phyloP scores from a whole-genome alignment of 2,113 vertebrate species.

The Anoura caudifer region DNA sequence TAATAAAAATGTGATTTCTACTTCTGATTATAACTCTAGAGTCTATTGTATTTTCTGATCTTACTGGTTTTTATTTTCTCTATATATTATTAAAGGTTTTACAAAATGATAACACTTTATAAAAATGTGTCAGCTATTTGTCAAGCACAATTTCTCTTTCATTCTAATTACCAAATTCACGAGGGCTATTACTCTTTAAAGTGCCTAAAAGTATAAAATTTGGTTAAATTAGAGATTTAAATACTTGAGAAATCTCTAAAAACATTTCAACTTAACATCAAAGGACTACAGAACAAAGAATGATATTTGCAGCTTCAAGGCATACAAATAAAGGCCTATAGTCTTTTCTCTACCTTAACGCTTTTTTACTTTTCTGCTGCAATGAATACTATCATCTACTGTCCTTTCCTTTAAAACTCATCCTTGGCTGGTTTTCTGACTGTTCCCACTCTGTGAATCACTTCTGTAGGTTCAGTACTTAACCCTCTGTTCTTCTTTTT shows the following conservation, averaged over 20 bases:
- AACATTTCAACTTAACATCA: conserved; percentile 18
- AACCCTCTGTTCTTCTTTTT: background rate
- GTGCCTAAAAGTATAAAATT: background rate
- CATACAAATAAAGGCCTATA: background rate
- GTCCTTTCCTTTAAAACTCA: background rate
- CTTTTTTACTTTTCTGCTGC: background rate
- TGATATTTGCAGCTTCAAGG: background rate
- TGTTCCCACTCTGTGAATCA: background rate
- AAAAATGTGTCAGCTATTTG: background rate
- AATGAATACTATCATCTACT: background rate
- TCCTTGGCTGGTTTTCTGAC: background rate
- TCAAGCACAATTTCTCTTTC: conserved; percentile 8
- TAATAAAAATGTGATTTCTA: background rate
- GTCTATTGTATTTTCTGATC: background rate
- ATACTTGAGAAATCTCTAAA: conserved; percentile 17
- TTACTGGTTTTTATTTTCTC: background rate
- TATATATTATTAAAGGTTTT: background rate
- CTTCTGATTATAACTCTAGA: background rate
- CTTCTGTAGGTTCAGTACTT: background rate
- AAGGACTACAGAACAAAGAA: conserved; percentile 32
- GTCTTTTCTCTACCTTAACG: background rate
- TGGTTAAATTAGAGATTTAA: conserved; percentile 1
- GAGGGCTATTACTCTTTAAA: background rate
- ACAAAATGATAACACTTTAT: background rate
- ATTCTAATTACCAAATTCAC: background rate